Evolutionary conservation across 1,140 invertebrate genomes (phyloP).

Genomic region (Ceratina calcarata): DNA sequence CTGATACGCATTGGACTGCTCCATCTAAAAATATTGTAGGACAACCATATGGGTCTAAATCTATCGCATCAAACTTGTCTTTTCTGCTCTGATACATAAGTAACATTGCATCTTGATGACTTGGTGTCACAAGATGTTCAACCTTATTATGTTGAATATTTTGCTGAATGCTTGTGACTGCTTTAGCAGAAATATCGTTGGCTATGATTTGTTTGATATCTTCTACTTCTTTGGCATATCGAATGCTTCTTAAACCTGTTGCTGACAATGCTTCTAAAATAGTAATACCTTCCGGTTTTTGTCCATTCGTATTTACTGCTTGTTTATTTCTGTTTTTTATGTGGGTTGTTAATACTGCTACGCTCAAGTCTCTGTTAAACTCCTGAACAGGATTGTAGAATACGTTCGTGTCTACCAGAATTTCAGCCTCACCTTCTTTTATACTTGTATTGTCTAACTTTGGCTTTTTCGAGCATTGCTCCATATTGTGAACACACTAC

Average conservation of each 20-base stretch:
- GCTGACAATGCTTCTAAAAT: conserved; percentile 97
- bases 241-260: conserved; percentile 95
- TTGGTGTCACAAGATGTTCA: conserved; percentile 86
- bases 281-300: conserved; percentile 82
- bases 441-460: conserved; percentile 67
- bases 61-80: conserved; percentile 92
- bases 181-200: conserved; percentile 95
- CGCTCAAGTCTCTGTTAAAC: conserved; percentile 94
- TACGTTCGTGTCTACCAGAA: conserved; percentile 86
- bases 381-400: conserved; percentile 99
- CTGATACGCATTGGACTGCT: conserved; percentile 90
- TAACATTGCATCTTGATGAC: conserved; percentile 91
- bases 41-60: conserved; percentile 98
- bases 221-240: conserved; percentile 97
- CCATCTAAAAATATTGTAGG: conserved; percentile 96
- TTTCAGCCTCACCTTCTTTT: conserved; percentile 88
- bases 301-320: conserved; percentile 45
- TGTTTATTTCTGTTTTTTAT: conserved; percentile 63
- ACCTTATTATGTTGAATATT: conserved; percentile 93
- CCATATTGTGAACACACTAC: conserved; percentile 37
- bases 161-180: conserved; percentile 91
- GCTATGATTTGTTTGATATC: conserved; percentile 92
- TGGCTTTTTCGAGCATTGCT: conserved; percentile 43
- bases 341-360: conserved; percentile 78
- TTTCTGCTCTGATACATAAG: conserved; percentile 90